phyloP scores from a whole-genome alignment of 2,113 vertebrate species.

The Tenrec ecaudatus region DNA sequence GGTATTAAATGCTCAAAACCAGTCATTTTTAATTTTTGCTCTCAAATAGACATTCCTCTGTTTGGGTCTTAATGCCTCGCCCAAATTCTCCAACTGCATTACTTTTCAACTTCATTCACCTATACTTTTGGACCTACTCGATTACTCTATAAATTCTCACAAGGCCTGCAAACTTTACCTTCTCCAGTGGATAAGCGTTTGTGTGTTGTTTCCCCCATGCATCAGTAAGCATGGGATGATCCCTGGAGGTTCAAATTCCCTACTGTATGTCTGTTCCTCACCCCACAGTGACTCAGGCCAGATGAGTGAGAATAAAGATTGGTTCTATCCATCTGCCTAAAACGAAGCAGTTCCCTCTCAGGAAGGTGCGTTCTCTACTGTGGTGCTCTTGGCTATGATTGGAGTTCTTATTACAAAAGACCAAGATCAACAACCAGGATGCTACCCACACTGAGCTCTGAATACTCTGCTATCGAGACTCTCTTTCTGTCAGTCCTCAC shows the following conservation, averaged over 20 bases:
- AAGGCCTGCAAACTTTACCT: background rate
- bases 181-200: background rate
- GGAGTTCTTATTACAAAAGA: background rate
- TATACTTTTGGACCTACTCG: background rate
- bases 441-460: background rate
- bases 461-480: background rate
- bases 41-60: slow-evolving; percentile 10
- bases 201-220: background rate
- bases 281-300: background rate
- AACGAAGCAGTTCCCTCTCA: background rate
- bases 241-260: background rate
- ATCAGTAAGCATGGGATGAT: background rate
- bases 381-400: background rate
- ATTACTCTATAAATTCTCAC: background rate
- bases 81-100: background rate
- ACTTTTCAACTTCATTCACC: background rate
- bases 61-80: background rate
- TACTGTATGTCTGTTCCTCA: background rate
- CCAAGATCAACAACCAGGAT: background rate
- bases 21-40: background rate
- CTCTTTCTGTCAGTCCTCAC: background rate
- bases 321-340: background rate
- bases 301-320: background rate
- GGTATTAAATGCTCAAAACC: background rate
- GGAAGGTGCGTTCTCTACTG: background rate